A percentile compares a stretch with the other conserved stretches of the same genome.
phyloP scores from a whole-genome alignment of 2,113 vertebrate genomes.

The Sprattus sprattus region DNA sequence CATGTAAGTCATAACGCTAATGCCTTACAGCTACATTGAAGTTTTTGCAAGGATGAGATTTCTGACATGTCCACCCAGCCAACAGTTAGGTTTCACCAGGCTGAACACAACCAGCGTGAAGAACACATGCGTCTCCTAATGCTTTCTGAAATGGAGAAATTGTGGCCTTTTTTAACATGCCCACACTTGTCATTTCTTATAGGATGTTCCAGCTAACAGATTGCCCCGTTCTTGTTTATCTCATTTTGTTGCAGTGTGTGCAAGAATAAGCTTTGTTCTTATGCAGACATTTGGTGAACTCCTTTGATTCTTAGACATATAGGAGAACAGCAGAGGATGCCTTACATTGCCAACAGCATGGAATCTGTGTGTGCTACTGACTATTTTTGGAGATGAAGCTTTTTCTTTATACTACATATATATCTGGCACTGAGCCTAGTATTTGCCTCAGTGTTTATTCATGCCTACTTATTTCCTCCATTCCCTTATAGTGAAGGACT shows the following conservation, averaged over 20 bases:
- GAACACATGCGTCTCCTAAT: neutral
- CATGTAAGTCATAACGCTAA: too few species aligned
- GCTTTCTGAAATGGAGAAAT: slow-evolving; percentile 27
- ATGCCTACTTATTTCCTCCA: neutral
- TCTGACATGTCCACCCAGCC: neutral
- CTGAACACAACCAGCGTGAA: neutral
- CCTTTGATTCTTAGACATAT: neutral
- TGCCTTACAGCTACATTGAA: neutral
- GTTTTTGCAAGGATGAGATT: neutral
- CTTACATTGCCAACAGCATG: neutral
- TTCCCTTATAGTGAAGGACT: neutral
- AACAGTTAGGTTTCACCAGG: neutral
- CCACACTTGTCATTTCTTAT: neutral
- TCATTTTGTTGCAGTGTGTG: neutral
- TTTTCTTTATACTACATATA: neutral
- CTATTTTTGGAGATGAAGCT: neutral
- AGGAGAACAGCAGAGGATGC: neutral
- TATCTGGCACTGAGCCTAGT: neutral
- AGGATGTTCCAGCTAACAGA: neutral
- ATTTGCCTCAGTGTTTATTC: neutral
- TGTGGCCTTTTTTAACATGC: slow-evolving; percentile 4
- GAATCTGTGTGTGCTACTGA: neutral
- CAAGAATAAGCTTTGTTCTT: neutral
- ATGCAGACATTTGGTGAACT: neutral
- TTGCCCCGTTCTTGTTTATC: neutral